These are phyloP conservation scores for Novumbra hubbsi DNA, from an alignment of 2,797 vertebrate genomes.

Conservation along the genomic window DNA sequence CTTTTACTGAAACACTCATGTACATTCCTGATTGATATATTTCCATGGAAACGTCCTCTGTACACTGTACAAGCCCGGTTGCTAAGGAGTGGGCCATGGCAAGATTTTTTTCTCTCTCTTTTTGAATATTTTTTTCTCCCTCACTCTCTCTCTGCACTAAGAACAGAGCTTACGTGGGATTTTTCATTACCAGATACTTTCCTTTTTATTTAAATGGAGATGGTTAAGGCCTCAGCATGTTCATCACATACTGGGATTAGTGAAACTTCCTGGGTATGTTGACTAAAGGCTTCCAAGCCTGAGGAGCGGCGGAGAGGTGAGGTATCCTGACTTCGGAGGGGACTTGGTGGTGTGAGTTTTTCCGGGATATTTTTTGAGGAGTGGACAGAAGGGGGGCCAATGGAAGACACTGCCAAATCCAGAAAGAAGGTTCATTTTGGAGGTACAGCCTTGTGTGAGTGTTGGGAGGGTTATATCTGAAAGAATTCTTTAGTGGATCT, in stretches of 20 bases:
- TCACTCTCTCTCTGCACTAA: conserved; percentile 35
- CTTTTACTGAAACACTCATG: conserved; percentile 81
- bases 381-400: conserved; percentile 35
- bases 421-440: conserved; percentile 79
- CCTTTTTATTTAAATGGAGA: conserved; percentile 21
- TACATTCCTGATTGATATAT: conserved; percentile 89
- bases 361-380: conserved; percentile 22
- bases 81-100: conserved; percentile 73
- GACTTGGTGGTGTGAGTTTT: neutral
- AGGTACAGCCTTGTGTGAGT: conserved; percentile 57
- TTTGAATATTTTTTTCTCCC: conserved; percentile 41
- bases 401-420: conserved; percentile 70
- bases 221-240: conserved; percentile 24
- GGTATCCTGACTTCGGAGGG: neutral
- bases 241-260: conserved; percentile 18
- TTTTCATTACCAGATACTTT: conserved; percentile 25
- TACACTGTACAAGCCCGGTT: conserved; percentile 69
- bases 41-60: conserved; percentile 84
- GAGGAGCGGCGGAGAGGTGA: conserved; percentile 27
- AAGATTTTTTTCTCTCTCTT: conserved; percentile 60
- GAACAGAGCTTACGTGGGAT: conserved; percentile 42
- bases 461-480: neutral
- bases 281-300: conserved; percentile 29
- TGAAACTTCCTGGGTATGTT: conserved; percentile 44
- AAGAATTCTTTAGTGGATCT: too few relatives aligned